Percentiles rank a stretch among this genome's conserved stretches.
These are phyloP conservation scores for Brachynemurus nebulosus DNA, from an alignment of 2,888 invertebrate species.

Conservation along the genomic window DNA sequence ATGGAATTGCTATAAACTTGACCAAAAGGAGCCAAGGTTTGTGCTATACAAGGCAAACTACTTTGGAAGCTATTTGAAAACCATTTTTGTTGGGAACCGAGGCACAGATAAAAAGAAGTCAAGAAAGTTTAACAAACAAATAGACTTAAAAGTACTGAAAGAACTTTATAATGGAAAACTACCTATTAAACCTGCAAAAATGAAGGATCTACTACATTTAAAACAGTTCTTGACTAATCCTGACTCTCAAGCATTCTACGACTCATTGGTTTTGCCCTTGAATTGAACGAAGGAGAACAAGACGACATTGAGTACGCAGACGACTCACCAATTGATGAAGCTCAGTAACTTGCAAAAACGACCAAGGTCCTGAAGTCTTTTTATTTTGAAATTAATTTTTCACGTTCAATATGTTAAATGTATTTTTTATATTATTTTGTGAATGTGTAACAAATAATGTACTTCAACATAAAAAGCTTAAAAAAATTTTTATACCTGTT, in stretches of 20 bases:
- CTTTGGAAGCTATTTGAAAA: conserved; percentile 2
- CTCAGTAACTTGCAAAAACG: background rate
- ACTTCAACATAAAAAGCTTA: background rate
- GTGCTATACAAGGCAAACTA: background rate
- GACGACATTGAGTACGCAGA: background rate
- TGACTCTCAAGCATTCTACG: background rate
- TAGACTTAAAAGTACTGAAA: background rate
- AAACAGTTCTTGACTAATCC: background rate
- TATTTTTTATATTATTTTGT: background rate
- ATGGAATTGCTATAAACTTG: too few species aligned
- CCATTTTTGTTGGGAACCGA: background rate
- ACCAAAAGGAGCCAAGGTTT: conserved; percentile 1
- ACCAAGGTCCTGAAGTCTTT: background rate
- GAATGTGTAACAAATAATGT: background rate
- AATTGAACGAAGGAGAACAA: background rate
- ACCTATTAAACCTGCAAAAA: conserved; percentile 1
- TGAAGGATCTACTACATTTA: conserved; percentile 1
- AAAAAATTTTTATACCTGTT: background rate
- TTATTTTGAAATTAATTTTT: background rate
- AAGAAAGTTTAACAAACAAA: background rate
- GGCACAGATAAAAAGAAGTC: background rate
- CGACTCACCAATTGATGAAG: conserved; percentile 2
- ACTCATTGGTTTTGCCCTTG: background rate
- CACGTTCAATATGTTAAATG: background rate
- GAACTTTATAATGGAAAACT: background rate